Evolutionary conservation across 2,797 vertebrate species (phyloP).

Genomic region (Cichlasoma orientale): DNA sequence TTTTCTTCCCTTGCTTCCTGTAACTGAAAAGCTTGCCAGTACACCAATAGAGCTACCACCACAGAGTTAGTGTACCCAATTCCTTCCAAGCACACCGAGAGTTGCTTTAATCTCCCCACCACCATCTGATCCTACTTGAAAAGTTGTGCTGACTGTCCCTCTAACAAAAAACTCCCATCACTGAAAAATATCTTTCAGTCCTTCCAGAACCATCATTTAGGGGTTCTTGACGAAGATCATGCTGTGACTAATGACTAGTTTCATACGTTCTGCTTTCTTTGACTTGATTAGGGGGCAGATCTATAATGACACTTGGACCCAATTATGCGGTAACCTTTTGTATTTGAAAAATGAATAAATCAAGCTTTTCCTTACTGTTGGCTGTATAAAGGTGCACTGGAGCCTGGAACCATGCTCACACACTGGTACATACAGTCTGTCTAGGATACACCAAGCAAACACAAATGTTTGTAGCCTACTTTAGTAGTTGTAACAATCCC

Average conservation of each 20-base stretch:
- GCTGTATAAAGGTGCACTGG: background rate
- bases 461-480: too few species aligned
- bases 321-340: background rate
- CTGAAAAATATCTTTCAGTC: background rate
- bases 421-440: too few species aligned
- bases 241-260: background rate
- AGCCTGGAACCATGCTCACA: too few species aligned
- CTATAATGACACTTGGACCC: background rate
- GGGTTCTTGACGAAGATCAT: background rate
- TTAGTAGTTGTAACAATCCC: background rate
- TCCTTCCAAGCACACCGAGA: background rate
- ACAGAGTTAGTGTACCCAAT: background rate
- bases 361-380: background rate
- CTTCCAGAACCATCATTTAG: background rate
- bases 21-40: background rate
- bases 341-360: background rate
- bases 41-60: too few species aligned
- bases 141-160: background rate
- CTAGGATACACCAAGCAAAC: too few species aligned
- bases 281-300: background rate
- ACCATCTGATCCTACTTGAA: background rate
- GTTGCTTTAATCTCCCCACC: background rate
- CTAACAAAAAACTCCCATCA: background rate
- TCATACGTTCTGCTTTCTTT: background rate
- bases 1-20: background rate